Evolutionary conservation across 2,797 vertebrate species (phyloP).

Genomic region (Gymnothorax reevesii): DNA sequence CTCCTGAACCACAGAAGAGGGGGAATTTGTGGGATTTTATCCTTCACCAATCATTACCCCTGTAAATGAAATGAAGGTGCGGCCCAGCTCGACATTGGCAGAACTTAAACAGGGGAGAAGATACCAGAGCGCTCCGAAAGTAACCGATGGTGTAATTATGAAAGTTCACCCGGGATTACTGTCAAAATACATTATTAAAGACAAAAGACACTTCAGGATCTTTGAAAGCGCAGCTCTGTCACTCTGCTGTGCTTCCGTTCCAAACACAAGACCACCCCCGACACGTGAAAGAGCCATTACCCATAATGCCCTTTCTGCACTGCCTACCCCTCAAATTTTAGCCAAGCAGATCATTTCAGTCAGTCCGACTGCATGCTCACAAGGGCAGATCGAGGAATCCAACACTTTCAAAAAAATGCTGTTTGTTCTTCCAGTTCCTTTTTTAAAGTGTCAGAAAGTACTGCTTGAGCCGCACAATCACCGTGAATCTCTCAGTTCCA

Average conservation of each 20-base stretch:
- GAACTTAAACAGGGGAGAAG: background rate
- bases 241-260: background rate
- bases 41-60: background rate
- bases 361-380: background rate
- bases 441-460: background rate
- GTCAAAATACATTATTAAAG: constrained; percentile 1
- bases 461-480: background rate
- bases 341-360: background rate
- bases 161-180: background rate
- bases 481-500: background rate
- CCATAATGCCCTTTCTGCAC: background rate
- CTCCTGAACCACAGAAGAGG: too few relatives aligned
- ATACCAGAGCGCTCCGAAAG: background rate
- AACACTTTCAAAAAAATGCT: background rate
- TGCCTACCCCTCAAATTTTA: background rate
- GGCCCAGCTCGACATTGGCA: background rate
- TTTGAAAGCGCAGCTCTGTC: background rate
- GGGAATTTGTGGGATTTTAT: too few relatives aligned
- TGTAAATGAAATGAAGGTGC: background rate
- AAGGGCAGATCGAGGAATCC: background rate
- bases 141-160: background rate
- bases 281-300: background rate
- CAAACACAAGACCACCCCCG: background rate
- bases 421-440: background rate
- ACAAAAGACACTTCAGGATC: background rate